phyloP scores from a whole-genome alignment of 2,113 vertebrate species.

The Craseonycteris thonglongyai region DNA sequence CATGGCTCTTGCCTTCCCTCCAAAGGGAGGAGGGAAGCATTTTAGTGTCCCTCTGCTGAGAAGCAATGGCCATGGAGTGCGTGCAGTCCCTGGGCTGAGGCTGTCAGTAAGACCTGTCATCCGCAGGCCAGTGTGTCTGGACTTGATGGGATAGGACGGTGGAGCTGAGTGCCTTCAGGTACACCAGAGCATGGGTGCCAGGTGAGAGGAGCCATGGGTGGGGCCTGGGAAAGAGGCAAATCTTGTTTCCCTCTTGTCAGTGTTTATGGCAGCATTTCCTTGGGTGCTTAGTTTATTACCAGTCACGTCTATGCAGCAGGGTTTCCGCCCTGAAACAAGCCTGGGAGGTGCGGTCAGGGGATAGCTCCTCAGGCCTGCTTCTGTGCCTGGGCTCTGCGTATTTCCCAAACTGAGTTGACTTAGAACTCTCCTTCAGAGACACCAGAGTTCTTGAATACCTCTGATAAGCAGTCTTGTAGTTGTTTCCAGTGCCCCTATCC shows the following conservation, averaged over 20 bases:
- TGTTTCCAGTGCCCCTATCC: background rate
- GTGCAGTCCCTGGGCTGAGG: background rate
- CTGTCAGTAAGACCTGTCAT: background rate
- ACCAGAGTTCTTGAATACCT: background rate
- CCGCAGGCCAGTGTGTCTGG: background rate
- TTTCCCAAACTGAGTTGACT: background rate
- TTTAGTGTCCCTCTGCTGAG: background rate
- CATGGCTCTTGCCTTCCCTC: background rate
- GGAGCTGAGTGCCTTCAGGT: background rate
- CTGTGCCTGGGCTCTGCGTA: background rate
- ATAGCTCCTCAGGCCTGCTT: background rate
- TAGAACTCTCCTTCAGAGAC: background rate
- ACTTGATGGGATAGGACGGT: background rate
- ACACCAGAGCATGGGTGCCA: background rate
- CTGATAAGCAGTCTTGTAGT: background rate
- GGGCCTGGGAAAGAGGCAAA: background rate
- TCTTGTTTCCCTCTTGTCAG: background rate
- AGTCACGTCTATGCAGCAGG: background rate
- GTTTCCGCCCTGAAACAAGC: background rate
- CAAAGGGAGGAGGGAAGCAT: background rate
- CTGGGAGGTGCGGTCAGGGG: background rate
- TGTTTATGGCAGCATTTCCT: background rate
- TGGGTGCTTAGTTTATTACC: background rate
- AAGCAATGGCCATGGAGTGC: background rate
- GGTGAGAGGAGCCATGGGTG: background rate